Conservation (phyloP, 2,888 invertebrate species). For the Amblyjoppa proteus region DNA sequence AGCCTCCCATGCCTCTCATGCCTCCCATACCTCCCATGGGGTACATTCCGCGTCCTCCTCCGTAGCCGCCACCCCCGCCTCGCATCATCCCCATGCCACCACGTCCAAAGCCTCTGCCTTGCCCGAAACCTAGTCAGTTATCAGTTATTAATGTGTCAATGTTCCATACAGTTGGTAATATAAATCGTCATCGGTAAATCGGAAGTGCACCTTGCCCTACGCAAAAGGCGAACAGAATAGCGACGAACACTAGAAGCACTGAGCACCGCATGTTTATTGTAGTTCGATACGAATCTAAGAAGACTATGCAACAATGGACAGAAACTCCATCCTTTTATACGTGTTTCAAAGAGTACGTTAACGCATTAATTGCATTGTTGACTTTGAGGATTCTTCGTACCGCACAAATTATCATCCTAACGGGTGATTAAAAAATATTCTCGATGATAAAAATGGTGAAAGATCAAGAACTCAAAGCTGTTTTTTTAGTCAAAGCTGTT, state of each 20-base stretch:
- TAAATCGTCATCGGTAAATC: neutral
- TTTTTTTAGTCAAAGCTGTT: too few species aligned
- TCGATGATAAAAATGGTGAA: neutral
- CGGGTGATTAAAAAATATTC: slow-evolving; percentile 27
- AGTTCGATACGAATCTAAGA: slow-evolving; percentile 6
- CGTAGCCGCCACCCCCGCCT: neutral
- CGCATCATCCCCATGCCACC: neutral
- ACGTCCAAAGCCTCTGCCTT: too few species aligned
- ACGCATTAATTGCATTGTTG: slow-evolving; percentile 25
- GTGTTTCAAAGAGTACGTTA: slow-evolving; percentile 7
- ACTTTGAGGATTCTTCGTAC: slow-evolving; percentile 18
- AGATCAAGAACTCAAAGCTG: neutral
- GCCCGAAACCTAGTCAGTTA: slow-evolving; percentile 5
- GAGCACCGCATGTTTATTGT: slow-evolving; percentile 48
- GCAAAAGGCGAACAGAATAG: slow-evolving; percentile 33
- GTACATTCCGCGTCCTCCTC: slow-evolving; percentile 15
- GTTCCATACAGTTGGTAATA: neutral
- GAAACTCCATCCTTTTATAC: slow-evolving; percentile 43
- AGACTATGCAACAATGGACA: slow-evolving; percentile 24
- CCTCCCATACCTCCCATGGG: neutral
- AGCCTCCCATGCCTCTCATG: neutral
- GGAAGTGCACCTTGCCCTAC: slow-evolving; percentile 43
- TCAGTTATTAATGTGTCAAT: slow-evolving; percentile 1
- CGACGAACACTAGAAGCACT: slow-evolving; percentile 34
- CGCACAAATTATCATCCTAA: slow-evolving; percentile 20